phyloP scores from a whole-genome alignment of 2,888 invertebrate species.

The Suillia variegata region DNA sequence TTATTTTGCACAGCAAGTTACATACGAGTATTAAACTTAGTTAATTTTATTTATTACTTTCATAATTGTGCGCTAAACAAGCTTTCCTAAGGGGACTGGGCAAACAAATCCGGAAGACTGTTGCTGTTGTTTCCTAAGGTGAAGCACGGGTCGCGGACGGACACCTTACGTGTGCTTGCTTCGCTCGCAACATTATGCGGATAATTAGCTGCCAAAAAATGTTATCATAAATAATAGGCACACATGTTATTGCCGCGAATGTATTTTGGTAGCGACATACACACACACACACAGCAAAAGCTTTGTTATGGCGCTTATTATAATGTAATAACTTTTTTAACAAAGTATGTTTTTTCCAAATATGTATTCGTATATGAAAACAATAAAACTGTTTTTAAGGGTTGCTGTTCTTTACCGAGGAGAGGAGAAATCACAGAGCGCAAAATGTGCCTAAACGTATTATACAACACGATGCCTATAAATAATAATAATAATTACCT shows the following conservation, averaged over 20 bases:
- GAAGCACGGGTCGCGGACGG: background rate
- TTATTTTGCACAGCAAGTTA: conserved; percentile 14
- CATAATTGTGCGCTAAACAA: conserved; percentile 38
- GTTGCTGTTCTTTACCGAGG: conserved; percentile 22
- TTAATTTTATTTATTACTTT: conserved; percentile 50
- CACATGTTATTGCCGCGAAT: conserved; percentile 47
- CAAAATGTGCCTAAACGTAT: conserved; percentile 41
- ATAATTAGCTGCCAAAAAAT: conserved; percentile 59
- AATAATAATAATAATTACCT: conserved; percentile 58
- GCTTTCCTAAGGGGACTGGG: conserved; percentile 5
- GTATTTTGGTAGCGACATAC: conserved; percentile 20
- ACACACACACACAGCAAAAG: too few species aligned
- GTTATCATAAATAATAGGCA: conserved; percentile 54
- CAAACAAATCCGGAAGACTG: conserved; percentile 1
- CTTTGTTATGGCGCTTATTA: conserved; percentile 44
- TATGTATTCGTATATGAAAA: background rate
- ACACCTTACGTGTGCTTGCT: conserved; percentile 6
- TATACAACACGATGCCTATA: conserved; percentile 44
- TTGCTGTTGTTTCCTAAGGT: background rate
- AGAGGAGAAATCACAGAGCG: conserved; percentile 17
- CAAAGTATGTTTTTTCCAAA: background rate
- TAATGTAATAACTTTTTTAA: background rate
- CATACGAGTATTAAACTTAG: conserved; percentile 31
- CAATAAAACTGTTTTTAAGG: conserved; percentile 36
- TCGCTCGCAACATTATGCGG: conserved; percentile 43